These are phyloP conservation scores for Naja naja DNA, from an alignment of 2,113 vertebrate species.

Conservation along the genomic window DNA sequence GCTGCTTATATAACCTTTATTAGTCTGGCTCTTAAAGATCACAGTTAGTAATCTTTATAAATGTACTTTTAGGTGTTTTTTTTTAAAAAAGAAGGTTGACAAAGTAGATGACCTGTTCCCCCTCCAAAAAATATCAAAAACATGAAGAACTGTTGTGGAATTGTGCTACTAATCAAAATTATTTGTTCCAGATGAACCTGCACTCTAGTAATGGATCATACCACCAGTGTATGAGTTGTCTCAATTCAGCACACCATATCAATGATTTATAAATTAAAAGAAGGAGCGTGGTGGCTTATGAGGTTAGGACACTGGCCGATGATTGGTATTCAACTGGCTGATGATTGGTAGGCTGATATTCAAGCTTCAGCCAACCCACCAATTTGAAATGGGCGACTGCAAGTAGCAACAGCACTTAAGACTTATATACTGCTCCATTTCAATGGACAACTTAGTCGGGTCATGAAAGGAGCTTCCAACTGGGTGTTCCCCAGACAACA, in stretches of 20 bases:
- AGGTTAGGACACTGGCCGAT: background rate
- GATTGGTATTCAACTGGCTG: background rate
- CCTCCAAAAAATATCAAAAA: background rate
- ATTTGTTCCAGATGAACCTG: background rate
- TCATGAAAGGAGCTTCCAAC: background rate
- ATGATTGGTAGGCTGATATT: background rate
- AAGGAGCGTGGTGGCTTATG: background rate
- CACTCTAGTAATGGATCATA: background rate
- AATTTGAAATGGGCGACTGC: background rate
- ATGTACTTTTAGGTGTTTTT: background rate
- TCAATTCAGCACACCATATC: background rate
- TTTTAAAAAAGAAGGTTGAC: background rate
- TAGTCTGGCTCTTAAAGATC: background rate
- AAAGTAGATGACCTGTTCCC: background rate
- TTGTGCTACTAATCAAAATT: background rate
- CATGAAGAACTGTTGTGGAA: background rate
- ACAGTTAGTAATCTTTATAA: background rate
- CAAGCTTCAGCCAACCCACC: background rate
- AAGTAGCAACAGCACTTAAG: background rate
- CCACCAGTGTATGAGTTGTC: background rate
- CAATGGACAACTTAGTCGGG: background rate
- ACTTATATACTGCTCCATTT: background rate
- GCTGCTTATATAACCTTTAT: background rate
- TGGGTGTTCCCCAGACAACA: background rate
- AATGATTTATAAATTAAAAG: background rate